Evolutionary conservation across 2,113 vertebrate genomes (phyloP).

Genomic region (Orientallactaga bullata): DNA sequence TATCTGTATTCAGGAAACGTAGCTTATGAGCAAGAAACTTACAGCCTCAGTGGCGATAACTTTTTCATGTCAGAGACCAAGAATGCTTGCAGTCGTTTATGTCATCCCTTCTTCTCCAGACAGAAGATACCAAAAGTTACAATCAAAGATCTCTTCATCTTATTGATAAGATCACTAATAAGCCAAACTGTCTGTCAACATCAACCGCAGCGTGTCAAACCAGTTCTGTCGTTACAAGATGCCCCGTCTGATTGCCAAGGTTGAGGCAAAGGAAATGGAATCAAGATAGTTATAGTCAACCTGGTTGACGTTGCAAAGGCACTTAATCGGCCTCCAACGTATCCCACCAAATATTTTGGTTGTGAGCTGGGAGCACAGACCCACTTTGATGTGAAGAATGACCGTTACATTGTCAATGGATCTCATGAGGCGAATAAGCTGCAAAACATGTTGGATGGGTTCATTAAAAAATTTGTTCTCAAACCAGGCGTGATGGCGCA

Average conservation of each 20-base stretch:
- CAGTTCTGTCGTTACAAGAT: slow-evolving; percentile 99
- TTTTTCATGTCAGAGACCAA: slow-evolving; percentile 99
- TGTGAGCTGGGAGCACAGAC: slow-evolving; percentile 99
- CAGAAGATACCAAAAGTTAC: slow-evolving; percentile 99
- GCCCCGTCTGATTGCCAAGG: no score
- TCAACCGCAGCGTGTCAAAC: no score
- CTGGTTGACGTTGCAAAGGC: no score
- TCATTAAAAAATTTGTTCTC: slow-evolving; percentile 99
- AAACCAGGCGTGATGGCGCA: no score
- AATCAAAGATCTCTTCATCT: slow-evolving; percentile 97
- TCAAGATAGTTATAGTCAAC: no score
- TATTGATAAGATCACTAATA: slow-evolving; percentile 96
- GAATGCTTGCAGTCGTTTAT: slow-evolving; percentile 99
- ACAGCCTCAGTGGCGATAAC: slow-evolving; percentile 96
- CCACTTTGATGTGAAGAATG: slow-evolving; percentile 99
- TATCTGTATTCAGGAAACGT: slow-evolving; percentile 98
- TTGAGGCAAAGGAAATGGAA: no score
- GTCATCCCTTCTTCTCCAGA: slow-evolving; percentile 99
- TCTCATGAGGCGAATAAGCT: slow-evolving; percentile 98
- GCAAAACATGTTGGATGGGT: slow-evolving; percentile 99
- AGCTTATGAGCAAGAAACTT: slow-evolving; percentile 93
- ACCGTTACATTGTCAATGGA: slow-evolving; percentile 99
- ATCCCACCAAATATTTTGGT: slow-evolving; percentile 99
- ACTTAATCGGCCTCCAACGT: no score
- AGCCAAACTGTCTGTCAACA: slow-evolving; percentile 99